Evolutionary conservation across 2,888 invertebrate genomes (phyloP), one percentile per base, ranked within the genome.

Genomic region (Mellilla xanthometata): DNA sequence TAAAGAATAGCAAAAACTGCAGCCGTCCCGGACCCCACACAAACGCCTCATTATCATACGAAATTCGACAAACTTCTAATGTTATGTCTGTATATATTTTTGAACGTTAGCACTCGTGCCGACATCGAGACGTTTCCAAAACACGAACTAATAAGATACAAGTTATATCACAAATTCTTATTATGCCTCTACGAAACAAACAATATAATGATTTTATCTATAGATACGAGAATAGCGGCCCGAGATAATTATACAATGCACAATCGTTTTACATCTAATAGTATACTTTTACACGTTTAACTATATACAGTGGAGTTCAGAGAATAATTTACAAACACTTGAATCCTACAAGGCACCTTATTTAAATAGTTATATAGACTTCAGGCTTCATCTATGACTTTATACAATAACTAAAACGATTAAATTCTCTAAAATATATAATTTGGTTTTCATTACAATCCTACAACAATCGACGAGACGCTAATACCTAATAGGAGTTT

Each of bases 371-470:
- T 74, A 81, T 74, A 77, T 81, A 83, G 81, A 85, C 81, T 84
- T 85, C 81, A 86, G 83, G 88, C 86, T 85, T 85, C 79, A 72
- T n/a, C 82, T 84, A 82, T 86, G 86, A 87, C 87, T 87, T 85
- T 86, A 87, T 80, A 88, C 74, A 81, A 81, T 81, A 84, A 83
- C 82, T 86, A 85, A 84, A 81, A 76, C 75, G 75, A 81, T 82
- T 86, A 83, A 82, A 84, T 85, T 84, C 82, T 87, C 85, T 88
- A 88, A 81, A 83, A 87, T 86, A 87, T 88, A 87, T 85, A 87
- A 86, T 89, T 89, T 89, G 88, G 89, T 87, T 82, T 87, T 83
- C 81, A 83, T 84, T 86, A 86, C 75, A 85, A 81, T 80, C 78
- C 83, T 88, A 89, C 80, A 86, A 85, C 83, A 88, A 84, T 81